A percentile compares a stretch with the other conserved stretches of the same genome.
phyloP scores from a whole-genome alignment of 2,888 invertebrate genomes.

The Melanostoma scalare region DNA sequence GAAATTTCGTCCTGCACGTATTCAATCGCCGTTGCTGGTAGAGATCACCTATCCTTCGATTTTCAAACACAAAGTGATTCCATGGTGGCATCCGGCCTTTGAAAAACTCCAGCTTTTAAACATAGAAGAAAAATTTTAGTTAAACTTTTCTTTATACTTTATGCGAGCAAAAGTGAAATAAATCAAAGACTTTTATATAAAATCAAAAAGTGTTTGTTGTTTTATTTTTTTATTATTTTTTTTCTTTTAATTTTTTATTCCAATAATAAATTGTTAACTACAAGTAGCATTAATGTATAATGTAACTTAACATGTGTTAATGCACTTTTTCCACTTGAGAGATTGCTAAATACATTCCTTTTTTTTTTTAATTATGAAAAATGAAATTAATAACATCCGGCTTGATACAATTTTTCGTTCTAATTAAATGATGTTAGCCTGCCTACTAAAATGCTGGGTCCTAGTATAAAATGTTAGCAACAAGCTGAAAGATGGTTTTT shows the following conservation, averaged over 20 bases:
- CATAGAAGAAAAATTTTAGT: conserved; percentile 3
- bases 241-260: conserved; percentile 63
- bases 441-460: too few relatives aligned
- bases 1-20: conserved; percentile 82
- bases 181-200: background rate
- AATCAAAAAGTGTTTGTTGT: background rate
- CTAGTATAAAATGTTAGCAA: too few relatives aligned
- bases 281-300: conserved; percentile 67
- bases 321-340: conserved; percentile 69
- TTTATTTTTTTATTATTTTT: conserved; percentile 1
- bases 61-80: conserved; percentile 83
- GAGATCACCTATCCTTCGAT: conserved; percentile 82
- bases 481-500: too few relatives aligned
- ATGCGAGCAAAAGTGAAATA: too few relatives aligned
- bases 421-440: conserved; percentile 41
- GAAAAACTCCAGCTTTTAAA: conserved; percentile 12
- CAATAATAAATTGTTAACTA: conserved; percentile 73
- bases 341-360: conserved; percentile 47
- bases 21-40: conserved; percentile 79
- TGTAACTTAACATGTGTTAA: conserved; percentile 68
- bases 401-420: conserved; percentile 37
- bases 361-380: conserved; percentile 33
- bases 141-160: too few relatives aligned
- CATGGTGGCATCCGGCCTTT: conserved; percentile 87
- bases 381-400: conserved; percentile 58